These are phyloP conservation scores for Drosophila buzzatii DNA, from an alignment of 2,888 invertebrate species.

Conservation along the genomic window DNA sequence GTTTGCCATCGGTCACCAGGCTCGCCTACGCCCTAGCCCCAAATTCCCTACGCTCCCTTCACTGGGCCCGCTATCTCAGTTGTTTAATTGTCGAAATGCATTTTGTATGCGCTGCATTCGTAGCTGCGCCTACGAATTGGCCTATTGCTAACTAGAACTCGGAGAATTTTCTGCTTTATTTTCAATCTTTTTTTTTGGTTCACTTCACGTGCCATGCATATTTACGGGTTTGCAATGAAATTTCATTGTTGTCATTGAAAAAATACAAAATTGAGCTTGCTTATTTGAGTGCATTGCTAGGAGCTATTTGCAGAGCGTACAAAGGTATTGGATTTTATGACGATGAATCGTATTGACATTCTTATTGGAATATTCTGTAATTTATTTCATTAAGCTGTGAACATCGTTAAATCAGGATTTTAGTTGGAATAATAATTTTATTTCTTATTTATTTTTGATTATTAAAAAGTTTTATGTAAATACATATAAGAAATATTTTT, in stretches of 20 bases:
- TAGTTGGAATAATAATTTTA: no score
- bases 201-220: neutral
- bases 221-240: neutral
- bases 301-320: neutral
- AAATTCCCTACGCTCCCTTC: neutral
- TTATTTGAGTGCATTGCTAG: constrained; percentile 4
- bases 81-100: constrained; percentile 69
- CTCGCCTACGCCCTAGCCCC: neutral
- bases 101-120: constrained; percentile 37
- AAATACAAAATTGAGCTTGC: neutral
- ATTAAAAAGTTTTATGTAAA: no score
- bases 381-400: neutral
- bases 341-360: no score
- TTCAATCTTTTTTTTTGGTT: neutral
- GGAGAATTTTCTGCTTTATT: neutral
- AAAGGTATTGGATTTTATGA: no score
- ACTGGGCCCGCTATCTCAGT: neutral
- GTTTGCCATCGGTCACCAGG: constrained; percentile 22
- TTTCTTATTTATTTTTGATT: no score
- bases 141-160: constrained; percentile 11
- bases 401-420: neutral
- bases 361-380: neutral
- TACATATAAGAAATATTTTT: no score
- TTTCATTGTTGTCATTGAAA: constrained; percentile 10
- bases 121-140: constrained; percentile 28